phyloP scores from a whole-genome alignment of 2,113 vertebrate genomes.

The Stomatorhinus ivindoensis region DNA sequence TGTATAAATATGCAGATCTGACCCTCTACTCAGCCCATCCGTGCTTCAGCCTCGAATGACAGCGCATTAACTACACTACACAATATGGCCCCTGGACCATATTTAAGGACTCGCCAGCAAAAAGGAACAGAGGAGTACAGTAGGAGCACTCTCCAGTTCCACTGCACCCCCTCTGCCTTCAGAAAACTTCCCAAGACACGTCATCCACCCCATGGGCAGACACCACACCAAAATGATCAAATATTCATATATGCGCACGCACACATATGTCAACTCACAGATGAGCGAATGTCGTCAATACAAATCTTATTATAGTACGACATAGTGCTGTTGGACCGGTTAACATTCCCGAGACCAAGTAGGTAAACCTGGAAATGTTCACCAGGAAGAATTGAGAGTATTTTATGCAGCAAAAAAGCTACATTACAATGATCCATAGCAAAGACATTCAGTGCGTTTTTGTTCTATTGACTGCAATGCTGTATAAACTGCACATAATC shows the following conservation, averaged over 20 bases:
- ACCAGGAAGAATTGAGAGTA: background rate
- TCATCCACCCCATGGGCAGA: background rate
- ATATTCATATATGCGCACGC: background rate
- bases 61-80: background rate
- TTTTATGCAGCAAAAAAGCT: background rate
- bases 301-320: background rate
- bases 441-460: background rate
- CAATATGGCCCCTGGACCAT: background rate
- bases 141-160: background rate
- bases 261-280: background rate
- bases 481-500: background rate
- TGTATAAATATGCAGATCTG: constrained; percentile 1
- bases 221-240: background rate
- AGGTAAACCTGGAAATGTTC: background rate
- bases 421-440: background rate
- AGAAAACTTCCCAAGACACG: background rate
- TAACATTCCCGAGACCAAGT: background rate
- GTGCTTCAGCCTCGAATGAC: background rate
- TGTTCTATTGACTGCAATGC: background rate
- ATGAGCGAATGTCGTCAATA: background rate
- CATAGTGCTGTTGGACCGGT: background rate
- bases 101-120: background rate
- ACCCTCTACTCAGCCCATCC: background rate
- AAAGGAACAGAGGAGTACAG: background rate
- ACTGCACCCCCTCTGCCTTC: background rate